phyloP scores from a whole-genome alignment of 2,797 vertebrate species.

The Manis crassicaudata region DNA sequence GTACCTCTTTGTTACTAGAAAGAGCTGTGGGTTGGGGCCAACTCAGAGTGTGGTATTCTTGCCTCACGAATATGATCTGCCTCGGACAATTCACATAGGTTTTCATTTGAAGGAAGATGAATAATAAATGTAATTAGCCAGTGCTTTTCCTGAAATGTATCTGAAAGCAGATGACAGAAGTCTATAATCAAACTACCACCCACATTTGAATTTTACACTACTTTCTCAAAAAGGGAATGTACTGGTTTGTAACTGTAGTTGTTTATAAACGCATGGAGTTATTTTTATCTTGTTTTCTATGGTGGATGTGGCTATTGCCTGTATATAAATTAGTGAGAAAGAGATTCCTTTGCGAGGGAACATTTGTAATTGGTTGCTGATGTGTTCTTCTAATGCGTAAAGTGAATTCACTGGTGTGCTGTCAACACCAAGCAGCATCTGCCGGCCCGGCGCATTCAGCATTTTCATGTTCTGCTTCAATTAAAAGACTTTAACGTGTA shows the following conservation, averaged over 20 bases:
- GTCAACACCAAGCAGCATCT: slow-evolving; percentile 30
- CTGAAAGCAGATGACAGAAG: slow-evolving; percentile 73
- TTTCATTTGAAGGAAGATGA: slow-evolving; percentile 67
- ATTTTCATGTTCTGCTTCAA: slow-evolving; percentile 37
- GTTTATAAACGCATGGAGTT: slow-evolving; percentile 67
- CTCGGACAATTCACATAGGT: slow-evolving; percentile 20
- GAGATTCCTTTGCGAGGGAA: slow-evolving; percentile 46
- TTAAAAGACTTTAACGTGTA: slow-evolving; percentile 7
- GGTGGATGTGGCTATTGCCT: slow-evolving; percentile 54
- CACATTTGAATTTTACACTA: slow-evolving; percentile 59
- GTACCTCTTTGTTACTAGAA: not conserved
- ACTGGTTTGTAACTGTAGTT: slow-evolving; percentile 65
- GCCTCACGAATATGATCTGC: slow-evolving; percentile 1
- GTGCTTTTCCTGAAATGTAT: slow-evolving; percentile 69
- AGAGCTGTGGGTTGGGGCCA: slow-evolving; percentile 17
- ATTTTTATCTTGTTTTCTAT: slow-evolving; percentile 76
- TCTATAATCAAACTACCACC: slow-evolving; percentile 74
- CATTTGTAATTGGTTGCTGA: slow-evolving; percentile 57
- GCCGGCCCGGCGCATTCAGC: not conserved
- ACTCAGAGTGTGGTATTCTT: not conserved
- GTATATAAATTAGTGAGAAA: slow-evolving; percentile 65
- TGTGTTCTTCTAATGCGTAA: slow-evolving; percentile 26
- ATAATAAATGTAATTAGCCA: slow-evolving; percentile 77
- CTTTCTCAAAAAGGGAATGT: slow-evolving; percentile 64
- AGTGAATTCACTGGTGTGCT: slow-evolving; percentile 27